These are phyloP conservation scores for Microtus pennsylvanicus DNA, from an alignment of 2,113 vertebrate genomes.

Conservation along the genomic window DNA sequence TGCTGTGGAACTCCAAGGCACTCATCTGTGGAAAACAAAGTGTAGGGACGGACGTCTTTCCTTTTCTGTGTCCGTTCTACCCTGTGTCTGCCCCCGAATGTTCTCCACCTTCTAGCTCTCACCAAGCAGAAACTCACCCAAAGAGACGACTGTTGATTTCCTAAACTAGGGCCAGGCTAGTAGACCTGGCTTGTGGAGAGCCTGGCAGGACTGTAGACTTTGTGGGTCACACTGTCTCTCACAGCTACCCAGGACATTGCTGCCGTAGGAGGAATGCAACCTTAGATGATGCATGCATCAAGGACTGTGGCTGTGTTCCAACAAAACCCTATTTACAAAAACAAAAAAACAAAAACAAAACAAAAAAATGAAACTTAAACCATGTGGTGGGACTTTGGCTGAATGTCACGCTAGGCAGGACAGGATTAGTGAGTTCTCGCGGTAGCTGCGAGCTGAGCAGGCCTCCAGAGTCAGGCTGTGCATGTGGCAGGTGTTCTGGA, in stretches of 20 bases:
- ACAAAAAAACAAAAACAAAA: slow-evolving; percentile 25
- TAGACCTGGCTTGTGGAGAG: not conserved
- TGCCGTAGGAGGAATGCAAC: not conserved
- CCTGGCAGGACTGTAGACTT: slow-evolving; percentile 5
- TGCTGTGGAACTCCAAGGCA: slow-evolving; percentile 52
- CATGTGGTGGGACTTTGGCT: not conserved
- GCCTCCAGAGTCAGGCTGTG: not conserved
- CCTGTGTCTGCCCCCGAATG: not conserved
- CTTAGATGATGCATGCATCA: not conserved
- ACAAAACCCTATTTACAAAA: slow-evolving; percentile 38
- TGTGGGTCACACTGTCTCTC: not conserved
- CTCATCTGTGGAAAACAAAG: slow-evolving; percentile 70
- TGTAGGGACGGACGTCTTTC: slow-evolving; percentile 55
- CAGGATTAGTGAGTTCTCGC: slow-evolving; percentile 11
- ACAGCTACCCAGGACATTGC: not conserved
- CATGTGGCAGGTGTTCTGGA: not conserved
- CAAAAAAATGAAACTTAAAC: not conserved
- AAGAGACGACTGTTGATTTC: not conserved
- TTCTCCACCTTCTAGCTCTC: slow-evolving; percentile 39
- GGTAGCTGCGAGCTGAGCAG: not conserved
- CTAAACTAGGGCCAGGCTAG: not conserved
- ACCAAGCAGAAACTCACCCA: slow-evolving; percentile 22
- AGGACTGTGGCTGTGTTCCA: not conserved
- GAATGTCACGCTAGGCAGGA: not conserved
- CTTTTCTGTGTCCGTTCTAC: slow-evolving; percentile 60